These are phyloP conservation scores for Myotis daubentonii DNA, from an alignment of 2,797 vertebrate species.

Conservation along the genomic window DNA sequence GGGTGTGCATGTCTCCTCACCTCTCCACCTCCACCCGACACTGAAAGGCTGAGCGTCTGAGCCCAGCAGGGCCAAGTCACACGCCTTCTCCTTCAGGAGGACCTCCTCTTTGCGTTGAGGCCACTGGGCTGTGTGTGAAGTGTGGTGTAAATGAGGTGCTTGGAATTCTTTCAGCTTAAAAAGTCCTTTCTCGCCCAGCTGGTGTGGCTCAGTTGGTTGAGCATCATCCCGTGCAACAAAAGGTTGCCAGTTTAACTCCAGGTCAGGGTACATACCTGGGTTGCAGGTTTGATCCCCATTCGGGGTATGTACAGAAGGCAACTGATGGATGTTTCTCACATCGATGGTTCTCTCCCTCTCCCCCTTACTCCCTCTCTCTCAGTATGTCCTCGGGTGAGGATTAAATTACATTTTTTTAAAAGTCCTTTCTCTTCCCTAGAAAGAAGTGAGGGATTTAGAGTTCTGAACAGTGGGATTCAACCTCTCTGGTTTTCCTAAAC, in stretches of 20 bases:
- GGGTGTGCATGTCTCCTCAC: neutral
- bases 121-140: neutral
- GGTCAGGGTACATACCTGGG: neutral
- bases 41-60: neutral
- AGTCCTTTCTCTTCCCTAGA: neutral
- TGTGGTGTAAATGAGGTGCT: neutral
- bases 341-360: neutral
- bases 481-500: neutral
- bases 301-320: neutral
- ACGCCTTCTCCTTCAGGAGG: neutral
- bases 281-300: neutral
- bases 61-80: neutral
- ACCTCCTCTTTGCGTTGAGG: neutral
- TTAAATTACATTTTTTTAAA: neutral
- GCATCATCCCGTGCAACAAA: neutral
- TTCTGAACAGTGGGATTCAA: neutral
- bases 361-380: neutral
- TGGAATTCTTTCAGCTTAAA: slow-evolving; percentile 27
- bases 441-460: neutral
- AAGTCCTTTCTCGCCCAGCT: neutral
- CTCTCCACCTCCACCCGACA: neutral
- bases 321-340: neutral
- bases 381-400: neutral
- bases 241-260: neutral
- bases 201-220: neutral